Evolutionary conservation across 2,797 vertebrate species (phyloP).

Genomic region (Petrocephalus sullivani): DNA sequence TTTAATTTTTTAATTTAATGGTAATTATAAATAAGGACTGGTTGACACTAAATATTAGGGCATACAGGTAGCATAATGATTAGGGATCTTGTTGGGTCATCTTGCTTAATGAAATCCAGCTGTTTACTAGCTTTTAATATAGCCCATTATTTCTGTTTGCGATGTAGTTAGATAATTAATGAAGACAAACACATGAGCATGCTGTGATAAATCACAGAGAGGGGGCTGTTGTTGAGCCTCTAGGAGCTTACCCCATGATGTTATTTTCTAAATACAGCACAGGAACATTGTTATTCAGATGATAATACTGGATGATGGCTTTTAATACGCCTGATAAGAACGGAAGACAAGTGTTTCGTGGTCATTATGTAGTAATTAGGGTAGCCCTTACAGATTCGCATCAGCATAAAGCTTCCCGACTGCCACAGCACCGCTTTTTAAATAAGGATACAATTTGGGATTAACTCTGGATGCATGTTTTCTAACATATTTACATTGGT

Average conservation of each 20-base stretch:
- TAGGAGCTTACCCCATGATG: neutral
- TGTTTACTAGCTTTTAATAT: neutral
- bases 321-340: neutral
- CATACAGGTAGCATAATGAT: neutral
- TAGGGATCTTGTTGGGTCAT: neutral
- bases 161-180: neutral
- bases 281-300: neutral
- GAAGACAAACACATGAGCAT: neutral
- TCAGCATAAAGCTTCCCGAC: neutral
- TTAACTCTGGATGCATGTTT: neutral
- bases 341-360: neutral
- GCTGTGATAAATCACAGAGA: neutral
- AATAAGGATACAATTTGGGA: neutral
- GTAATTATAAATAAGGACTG: neutral
- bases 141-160: neutral
- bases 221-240: neutral
- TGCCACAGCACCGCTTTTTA: neutral
- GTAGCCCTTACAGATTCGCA: neutral
- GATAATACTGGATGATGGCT: neutral
- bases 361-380: neutral
- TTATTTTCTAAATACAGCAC: neutral
- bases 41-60: neutral
- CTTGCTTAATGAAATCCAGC: neutral
- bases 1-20: neutral
- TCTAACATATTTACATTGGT: neutral